phyloP scores from a whole-genome alignment of 2,113 vertebrate species.

The Camelus bactrianus region DNA sequence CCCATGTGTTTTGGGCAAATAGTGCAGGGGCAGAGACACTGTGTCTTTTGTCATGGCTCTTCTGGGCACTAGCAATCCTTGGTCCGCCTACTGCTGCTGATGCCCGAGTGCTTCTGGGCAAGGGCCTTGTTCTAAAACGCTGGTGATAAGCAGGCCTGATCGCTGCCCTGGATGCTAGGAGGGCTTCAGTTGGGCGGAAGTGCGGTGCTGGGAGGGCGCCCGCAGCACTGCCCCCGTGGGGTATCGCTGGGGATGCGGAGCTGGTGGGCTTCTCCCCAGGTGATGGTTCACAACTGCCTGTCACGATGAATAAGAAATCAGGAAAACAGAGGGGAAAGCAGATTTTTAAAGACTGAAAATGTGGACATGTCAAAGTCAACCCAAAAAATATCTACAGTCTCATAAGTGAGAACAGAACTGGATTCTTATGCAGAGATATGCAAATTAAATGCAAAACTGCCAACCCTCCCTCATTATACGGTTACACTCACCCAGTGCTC shows the following conservation, averaged over 20 bases:
- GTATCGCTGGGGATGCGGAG: background rate
- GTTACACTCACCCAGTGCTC: accelerated
- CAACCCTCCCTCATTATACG: accelerated
- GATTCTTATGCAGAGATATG: background rate
- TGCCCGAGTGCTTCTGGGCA: background rate
- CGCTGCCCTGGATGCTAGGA: background rate
- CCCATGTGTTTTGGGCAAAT: background rate
- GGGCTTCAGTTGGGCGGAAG: background rate
- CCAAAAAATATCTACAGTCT: background rate
- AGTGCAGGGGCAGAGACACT: background rate
- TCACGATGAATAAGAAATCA: background rate
- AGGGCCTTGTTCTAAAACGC: accelerated
- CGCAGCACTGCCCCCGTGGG: background rate
- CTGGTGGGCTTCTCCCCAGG: background rate
- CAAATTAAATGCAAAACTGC: background rate
- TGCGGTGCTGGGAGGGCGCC: background rate
- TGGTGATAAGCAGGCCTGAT: background rate
- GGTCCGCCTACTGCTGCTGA: accelerated
- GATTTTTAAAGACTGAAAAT: background rate
- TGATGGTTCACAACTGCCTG: background rate
- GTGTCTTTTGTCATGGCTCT: background rate
- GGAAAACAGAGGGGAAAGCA: background rate
- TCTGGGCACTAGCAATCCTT: background rate
- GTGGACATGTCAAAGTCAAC: background rate
- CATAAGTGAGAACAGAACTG: background rate